Evolutionary conservation across 2,888 invertebrate genomes (phyloP), one percentile per base, ranked within the genome.

Genomic region (Rhopalosiphum nymphaeae): DNA sequence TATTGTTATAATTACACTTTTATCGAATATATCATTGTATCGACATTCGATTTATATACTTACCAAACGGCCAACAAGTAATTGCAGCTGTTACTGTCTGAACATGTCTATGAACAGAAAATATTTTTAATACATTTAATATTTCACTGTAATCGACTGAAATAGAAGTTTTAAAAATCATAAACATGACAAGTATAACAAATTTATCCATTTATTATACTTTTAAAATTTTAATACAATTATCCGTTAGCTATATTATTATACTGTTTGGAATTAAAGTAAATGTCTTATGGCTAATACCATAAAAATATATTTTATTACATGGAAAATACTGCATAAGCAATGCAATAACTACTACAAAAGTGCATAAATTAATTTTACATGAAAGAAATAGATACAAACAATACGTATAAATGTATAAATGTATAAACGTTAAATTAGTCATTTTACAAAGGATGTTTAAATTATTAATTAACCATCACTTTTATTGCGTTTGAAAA

Each of bases 11-110:
- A 67, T 67, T 67, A n/a, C 16, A n/a, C 4, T 13, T n/a, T 36
- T 78, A 36, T 78, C 36, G 9, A 36, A 78, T 78, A 67, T n/a
- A 67, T 57, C 9, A 26, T 3, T 11, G 67, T n/a, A 67, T 16
- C 7, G 1, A 1, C 16, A 67, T 36, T 67, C 25, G 53, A 36
- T 21, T 11, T 88, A 1, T 36, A 25, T 36, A 36, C 1, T 56
- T 89, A 93, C 93, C 56, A 16, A 36, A 5, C 3, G 56, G 25
- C 89, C 89, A 84, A 93, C 93, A 93, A 36, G 89, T 93, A 25
- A 49, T 29, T 9, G n/a, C 53, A 5, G 89, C 53, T 3, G 93
- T 93, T 29, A 93, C 61, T 11, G 89, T 78, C 7, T 53, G 93
- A 5, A 93, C 78, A 13, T 93, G 89, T 78, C 89, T 93, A 3